Conservation (phyloP, 2,797 vertebrate species). For the Botia kubotai region DNA sequence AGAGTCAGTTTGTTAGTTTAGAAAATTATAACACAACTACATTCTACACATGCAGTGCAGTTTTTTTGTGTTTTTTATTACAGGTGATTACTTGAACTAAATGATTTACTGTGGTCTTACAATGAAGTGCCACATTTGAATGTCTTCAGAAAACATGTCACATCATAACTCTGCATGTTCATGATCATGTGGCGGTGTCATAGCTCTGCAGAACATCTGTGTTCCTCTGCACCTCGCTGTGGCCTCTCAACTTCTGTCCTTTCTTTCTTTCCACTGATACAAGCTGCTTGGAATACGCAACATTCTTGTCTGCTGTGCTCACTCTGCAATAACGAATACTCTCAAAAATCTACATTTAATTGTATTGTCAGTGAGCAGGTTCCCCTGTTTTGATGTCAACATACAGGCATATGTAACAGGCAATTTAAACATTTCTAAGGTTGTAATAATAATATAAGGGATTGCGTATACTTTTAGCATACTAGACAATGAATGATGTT, state of each 20-base stretch:
- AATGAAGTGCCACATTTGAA: constrained; percentile 60
- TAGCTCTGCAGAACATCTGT: constrained; percentile 1
- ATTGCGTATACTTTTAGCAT: not conserved
- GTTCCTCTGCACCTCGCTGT: not conserved
- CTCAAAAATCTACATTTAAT: not conserved
- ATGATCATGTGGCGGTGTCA: constrained; percentile 20
- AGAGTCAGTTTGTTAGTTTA: not conserved
- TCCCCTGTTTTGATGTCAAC: not conserved
- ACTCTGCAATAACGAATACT: not conserved
- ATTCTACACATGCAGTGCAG: not conserved
- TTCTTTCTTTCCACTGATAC: not conserved
- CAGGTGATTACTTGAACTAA: constrained; percentile 44
- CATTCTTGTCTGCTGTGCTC: constrained; percentile 40
- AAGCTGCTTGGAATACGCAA: constrained; percentile 16
- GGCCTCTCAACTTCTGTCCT: constrained; percentile 22
- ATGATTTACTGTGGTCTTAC: constrained; percentile 58
- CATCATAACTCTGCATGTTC: constrained; percentile 38
- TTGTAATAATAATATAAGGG: not conserved
- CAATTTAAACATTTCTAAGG: not conserved
- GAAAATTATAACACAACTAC: not conserved
- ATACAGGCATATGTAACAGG: not conserved
- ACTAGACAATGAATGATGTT: not conserved
- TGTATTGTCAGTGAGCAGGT: not conserved
- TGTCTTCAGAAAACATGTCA: constrained; percentile 54
- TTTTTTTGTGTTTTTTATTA: constrained; percentile 28